phyloP scores from a whole-genome alignment of 2,113 vertebrate species.

The Sebastes fasciatus region DNA sequence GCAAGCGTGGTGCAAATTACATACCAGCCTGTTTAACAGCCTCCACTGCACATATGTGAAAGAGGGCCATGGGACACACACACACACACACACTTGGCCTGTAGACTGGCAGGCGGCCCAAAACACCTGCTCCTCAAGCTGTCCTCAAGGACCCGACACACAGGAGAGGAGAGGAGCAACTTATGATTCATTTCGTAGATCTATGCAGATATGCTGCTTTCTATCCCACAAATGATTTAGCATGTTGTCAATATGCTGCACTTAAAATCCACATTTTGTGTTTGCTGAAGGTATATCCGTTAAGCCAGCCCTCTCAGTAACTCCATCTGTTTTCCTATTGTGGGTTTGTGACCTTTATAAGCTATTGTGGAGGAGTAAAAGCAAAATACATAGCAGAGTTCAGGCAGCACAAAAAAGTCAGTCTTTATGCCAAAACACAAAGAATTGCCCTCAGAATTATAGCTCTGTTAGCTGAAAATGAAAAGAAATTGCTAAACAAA shows the following conservation, averaged over 20 bases:
- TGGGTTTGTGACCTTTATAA: neutral
- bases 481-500: neutral
- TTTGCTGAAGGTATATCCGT: neutral
- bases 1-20: conserved; percentile 52
- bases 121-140: conserved; percentile 79
- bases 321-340: neutral
- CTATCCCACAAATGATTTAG: neutral
- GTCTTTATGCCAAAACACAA: neutral
- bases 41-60: conserved; percentile 62
- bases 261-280: neutral
- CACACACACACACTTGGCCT: neutral
- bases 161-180: neutral
- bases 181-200: neutral
- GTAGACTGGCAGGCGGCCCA: conserved; percentile 55
- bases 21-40: conserved; percentile 39
- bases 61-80: conserved; percentile 10
- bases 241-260: neutral
- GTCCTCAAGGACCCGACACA: conserved; percentile 31
- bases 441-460: neutral
- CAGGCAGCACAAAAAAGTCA: neutral
- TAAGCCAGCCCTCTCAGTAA: neutral
- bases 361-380: conserved; percentile 1
- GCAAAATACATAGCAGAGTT: conserved; percentile 4
- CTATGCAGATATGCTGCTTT: too few species aligned
- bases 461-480: neutral